Evolutionary conservation across 2,113 vertebrate genomes (phyloP).

Genomic region (Pantherophis guttatus): DNA sequence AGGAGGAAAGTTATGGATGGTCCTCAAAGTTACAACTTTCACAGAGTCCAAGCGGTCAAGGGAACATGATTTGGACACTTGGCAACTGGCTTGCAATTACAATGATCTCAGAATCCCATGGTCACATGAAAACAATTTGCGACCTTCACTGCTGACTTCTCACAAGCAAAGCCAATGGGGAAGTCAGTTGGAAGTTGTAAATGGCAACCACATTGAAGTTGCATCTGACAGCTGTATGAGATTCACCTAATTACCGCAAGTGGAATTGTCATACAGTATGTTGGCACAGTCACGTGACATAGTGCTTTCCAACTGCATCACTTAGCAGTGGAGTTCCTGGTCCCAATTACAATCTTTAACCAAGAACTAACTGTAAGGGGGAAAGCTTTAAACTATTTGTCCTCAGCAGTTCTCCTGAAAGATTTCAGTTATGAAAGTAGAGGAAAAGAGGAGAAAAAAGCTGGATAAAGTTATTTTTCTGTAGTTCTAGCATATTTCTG

Average conservation of each 20-base stretch:
- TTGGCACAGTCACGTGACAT: background rate
- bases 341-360: background rate
- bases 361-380: background rate
- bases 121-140: background rate
- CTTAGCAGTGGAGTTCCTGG: background rate
- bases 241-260: background rate
- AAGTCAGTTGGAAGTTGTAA: background rate
- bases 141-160: background rate
- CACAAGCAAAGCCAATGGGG: background rate
- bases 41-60: background rate
- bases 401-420: background rate
- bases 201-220: background rate
- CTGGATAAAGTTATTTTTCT: background rate
- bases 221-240: background rate
- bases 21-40: background rate
- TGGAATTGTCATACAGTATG: background rate
- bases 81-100: background rate
- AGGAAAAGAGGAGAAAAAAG: background rate
- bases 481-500: background rate
- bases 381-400: background rate
- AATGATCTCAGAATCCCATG: background rate
- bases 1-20: background rate
- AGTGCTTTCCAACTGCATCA: background rate
- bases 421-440: background rate
- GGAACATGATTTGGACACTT: background rate